Evolutionary conservation across 2,797 vertebrate genomes (phyloP).

Genomic region (Cyclura pinguis): DNA sequence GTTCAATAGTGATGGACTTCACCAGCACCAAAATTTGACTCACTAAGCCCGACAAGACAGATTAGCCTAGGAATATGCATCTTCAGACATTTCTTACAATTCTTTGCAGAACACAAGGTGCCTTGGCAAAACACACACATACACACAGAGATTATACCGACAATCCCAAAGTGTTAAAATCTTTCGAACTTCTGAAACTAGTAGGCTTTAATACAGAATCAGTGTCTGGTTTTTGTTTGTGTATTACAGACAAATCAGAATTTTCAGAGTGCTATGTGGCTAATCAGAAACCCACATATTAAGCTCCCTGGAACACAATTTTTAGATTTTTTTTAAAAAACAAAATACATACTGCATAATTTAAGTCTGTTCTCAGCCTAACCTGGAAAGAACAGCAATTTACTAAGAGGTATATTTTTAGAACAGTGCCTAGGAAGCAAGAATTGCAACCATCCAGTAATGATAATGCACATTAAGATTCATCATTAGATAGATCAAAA

Average conservation of each 20-base stretch:
- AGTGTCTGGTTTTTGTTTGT: background rate
- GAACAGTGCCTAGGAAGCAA: background rate
- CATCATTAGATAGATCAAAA: background rate
- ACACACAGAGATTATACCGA: background rate
- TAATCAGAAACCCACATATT: background rate
- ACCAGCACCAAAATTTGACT: background rate
- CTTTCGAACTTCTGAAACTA: background rate
- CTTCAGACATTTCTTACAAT: background rate
- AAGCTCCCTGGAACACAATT: constrained; percentile 30
- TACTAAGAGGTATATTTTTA: constrained; percentile 18
- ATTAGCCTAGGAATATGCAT: background rate
- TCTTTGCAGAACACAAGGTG: background rate
- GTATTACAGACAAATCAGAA: background rate
- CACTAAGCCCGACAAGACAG: background rate
- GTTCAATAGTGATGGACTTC: background rate
- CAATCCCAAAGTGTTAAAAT: background rate
- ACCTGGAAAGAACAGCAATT: background rate
- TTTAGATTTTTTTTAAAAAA: constrained; percentile 4
- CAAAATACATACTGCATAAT: constrained; percentile 28
- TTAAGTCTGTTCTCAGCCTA: background rate
- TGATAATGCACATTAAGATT: background rate
- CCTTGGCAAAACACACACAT: background rate
- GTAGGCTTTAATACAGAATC: background rate
- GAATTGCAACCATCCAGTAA: background rate
- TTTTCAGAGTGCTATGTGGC: background rate